phyloP scores from a whole-genome alignment of 2,888 invertebrate species.

The Hirtodrosophila duncani region DNA sequence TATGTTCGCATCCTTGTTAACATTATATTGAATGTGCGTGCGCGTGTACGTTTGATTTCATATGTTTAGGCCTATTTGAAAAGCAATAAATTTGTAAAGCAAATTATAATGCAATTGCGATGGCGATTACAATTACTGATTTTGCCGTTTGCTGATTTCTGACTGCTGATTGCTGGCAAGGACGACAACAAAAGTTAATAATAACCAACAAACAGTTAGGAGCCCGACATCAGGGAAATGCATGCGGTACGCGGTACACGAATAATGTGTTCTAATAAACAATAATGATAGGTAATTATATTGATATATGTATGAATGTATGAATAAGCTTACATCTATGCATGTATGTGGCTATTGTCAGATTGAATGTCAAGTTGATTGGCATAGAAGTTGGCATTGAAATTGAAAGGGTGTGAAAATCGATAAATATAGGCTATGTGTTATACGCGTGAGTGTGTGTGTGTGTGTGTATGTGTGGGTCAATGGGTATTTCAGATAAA shows the following conservation, averaged over 20 bases:
- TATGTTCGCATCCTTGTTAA: constrained; percentile 56
- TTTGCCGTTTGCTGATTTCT: too few species aligned
- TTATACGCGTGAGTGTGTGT: too few species aligned
- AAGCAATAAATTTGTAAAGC: constrained; percentile 58
- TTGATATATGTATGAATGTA: constrained; percentile 22
- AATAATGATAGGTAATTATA: constrained; percentile 62
- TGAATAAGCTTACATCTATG: constrained; percentile 2
- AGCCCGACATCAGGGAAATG: constrained; percentile 20
- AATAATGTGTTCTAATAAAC: constrained; percentile 39
- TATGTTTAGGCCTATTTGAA: constrained; percentile 38
- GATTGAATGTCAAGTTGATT: constrained; percentile 47
- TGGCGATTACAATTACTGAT: too few species aligned
- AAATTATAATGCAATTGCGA: constrained; percentile 44
- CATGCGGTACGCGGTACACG: constrained; percentile 13
- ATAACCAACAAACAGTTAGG: constrained; percentile 9
- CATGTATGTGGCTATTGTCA: too few species aligned
- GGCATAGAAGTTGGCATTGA: constrained; percentile 21
- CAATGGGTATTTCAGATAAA: too few species aligned
- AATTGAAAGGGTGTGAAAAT: constrained; percentile 22
- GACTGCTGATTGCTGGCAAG: constrained; percentile 36
- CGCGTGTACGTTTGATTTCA: constrained; percentile 15
- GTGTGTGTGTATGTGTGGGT: constrained; percentile 15
- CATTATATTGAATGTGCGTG: constrained; percentile 19
- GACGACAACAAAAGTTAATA: constrained; percentile 41
- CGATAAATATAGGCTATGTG: constrained; percentile 17